A percentile compares a stretch with the other conserved stretches of the same genome.
Conservation (phyloP, 2,888 invertebrate genomes). For the Aphrophora alni region DNA sequence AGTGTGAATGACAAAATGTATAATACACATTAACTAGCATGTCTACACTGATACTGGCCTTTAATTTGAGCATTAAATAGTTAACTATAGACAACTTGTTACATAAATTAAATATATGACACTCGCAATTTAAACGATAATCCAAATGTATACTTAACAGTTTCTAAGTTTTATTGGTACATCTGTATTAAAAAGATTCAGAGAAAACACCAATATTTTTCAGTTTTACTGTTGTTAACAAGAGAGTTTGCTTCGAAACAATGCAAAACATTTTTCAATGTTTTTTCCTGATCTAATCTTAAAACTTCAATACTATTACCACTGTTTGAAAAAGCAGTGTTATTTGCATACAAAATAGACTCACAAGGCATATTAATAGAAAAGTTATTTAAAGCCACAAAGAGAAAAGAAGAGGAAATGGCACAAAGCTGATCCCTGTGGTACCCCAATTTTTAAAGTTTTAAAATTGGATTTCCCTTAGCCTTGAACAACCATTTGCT, state of each 20-base stretch:
- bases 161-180: neutral
- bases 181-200: neutral
- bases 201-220: constrained; percentile 4
- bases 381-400: constrained; percentile 22
- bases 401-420: neutral
- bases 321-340: neutral
- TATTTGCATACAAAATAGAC: too few relatives aligned
- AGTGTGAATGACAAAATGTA: constrained; percentile 20
- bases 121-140: neutral
- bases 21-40: constrained; percentile 12
- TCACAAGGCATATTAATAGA: too few relatives aligned
- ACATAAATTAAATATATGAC: too few relatives aligned
- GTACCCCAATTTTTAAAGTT: constrained; percentile 17
- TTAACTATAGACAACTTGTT: constrained; percentile 20
- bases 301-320: neutral
- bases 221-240: constrained; percentile 21
- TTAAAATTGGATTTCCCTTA: constrained; percentile 12
- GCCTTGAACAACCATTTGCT: constrained; percentile 27
- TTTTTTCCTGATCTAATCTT: neutral
- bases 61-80: constrained; percentile 12
- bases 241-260: constrained; percentile 14
- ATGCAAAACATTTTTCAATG: neutral
- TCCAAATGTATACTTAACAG: constrained; percentile 19
- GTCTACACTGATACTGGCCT: neutral
- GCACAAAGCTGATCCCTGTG: constrained; percentile 4